These are phyloP conservation scores for Hormaphis cornu DNA, from an alignment of 1,140 invertebrate species.

Conservation along the genomic window DNA sequence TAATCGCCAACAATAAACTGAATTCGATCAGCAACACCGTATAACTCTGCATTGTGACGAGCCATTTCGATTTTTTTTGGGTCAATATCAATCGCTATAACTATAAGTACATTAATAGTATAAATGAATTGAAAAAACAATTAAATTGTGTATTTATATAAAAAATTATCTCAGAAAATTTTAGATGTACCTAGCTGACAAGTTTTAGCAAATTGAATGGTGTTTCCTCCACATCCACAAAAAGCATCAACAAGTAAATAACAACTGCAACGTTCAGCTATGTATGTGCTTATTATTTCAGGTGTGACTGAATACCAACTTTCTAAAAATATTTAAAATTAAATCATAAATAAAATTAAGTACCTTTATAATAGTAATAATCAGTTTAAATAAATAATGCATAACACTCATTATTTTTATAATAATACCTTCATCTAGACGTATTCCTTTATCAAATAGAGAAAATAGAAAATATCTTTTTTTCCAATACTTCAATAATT, in stretches of 20 bases:
- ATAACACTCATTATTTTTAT: no score
- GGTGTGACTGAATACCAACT: conserved; percentile 99
- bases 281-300: conserved; percentile 83
- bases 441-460: conserved; percentile 80
- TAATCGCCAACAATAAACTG: conserved; percentile 91
- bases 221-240: conserved; percentile 94
- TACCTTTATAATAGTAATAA: no score
- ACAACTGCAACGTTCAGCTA: conserved; percentile 66
- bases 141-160: not conserved
- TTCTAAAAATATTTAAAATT: conserved; percentile 49
- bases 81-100: conserved; percentile 91
- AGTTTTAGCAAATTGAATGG: conserved; percentile 89
- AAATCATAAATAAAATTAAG: no score
- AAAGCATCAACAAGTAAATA: conserved; percentile 91
- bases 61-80: conserved; percentile 77
- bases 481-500: conserved; percentile 75
- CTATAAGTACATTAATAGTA: conserved; percentile 46
- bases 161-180: not conserved
- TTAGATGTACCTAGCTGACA: conserved; percentile 64
- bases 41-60: conserved; percentile 80
- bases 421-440: conserved; percentile 58
- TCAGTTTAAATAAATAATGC: no score
- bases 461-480: conserved; percentile 80
- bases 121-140: not conserved
- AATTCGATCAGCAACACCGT: conserved; percentile 80